phyloP scores from a whole-genome alignment of 2,797 vertebrate species.

The Enteromius unitaeniatus region DNA sequence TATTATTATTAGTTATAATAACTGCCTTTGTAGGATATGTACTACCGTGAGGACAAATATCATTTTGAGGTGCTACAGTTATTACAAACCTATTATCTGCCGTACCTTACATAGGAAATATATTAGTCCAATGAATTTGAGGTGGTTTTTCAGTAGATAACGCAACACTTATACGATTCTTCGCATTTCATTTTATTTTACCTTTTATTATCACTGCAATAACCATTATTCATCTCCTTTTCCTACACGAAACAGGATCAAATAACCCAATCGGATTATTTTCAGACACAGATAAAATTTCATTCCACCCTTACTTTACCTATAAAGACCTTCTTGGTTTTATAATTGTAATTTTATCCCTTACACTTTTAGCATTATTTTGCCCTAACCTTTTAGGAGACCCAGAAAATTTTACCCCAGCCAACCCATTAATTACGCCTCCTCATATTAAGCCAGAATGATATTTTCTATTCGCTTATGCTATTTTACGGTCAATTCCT shows the following conservation, averaged over 20 bases:
- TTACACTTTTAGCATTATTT: accelerated
- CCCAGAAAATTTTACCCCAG: no score
- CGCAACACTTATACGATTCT: slow-evolving; percentile 65
- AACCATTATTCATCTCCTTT: not conserved
- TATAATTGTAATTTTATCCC: accelerated
- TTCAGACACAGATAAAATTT: slow-evolving; percentile 59
- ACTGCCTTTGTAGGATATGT: slow-evolving; percentile 71
- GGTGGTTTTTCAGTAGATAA: slow-evolving; percentile 70
- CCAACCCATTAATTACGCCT: no score
- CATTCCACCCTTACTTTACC: slow-evolving; percentile 66
- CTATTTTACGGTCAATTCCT: slow-evolving; percentile 47
- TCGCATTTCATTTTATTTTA: slow-evolving; percentile 62
- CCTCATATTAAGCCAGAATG: slow-evolving; percentile 57
- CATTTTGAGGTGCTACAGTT: slow-evolving; percentile 42
- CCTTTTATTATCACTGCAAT: slow-evolving; percentile 9
- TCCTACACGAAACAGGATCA: slow-evolving; percentile 62
- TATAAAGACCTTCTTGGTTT: slow-evolving; percentile 63
- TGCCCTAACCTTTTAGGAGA: slow-evolving; percentile 52
- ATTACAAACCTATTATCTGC: no score
- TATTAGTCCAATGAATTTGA: no score
- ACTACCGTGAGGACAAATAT: slow-evolving; percentile 65
- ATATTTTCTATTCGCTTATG: slow-evolving; percentile 67
- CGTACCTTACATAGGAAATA: no score
- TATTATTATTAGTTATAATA: slow-evolving; percentile 41
- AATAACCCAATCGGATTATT: slow-evolving; percentile 57